Base-by-base conservation (phyloP, 1,140 invertebrate species). In the Halictus rubicundus region DNA sequence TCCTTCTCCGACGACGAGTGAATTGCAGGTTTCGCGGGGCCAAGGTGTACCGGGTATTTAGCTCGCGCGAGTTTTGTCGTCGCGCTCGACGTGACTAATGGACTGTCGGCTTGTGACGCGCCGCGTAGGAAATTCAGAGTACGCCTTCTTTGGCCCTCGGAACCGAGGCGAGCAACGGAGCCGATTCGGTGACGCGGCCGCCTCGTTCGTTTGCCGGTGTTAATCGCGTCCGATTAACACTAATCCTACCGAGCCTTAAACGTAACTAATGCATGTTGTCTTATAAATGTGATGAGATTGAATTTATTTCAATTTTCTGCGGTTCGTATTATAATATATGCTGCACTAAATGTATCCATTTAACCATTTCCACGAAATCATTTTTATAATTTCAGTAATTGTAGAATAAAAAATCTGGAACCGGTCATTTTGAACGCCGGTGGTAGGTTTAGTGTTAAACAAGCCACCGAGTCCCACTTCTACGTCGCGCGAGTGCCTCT, bases 11-110 rank as follows among this genome's bases (percentile, higher is more conserved):
- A 23, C 80, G 75, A 52, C 68, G 72, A 78, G 82, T 85, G 82
- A 81, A 85, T 84, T 85, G 83, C 82, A 84, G 77, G 82, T 81
- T 84, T 84, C 73, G 82, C 83, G 84, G 84, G 83, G 84, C 84
- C 84, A 86, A 86, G 84, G 85, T 86, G 84, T 86, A 86, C 85
- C 69, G 77, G 85, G 68, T 85, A 78, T 86, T 86, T 86, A 86
- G 61, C 84, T 86, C 80, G 76, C 68, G 82, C 69, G 82, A 86
- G 80, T 86, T 86, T 86, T 86, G 84, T 86, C 82, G 82, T 78
- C 77, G 84, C 64, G 46, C 69, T 49, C 71, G 66, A 77, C 77
- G 77, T 86, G 84, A 86, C 84, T 86, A 86, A 86, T 86, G 81
- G 84, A 86, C 85, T 63, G 80, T 59, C 83, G 39, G 60, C 63